A percentile compares a stretch with the other conserved stretches of the same genome.
Conservation (phyloP, 2,113 vertebrate species). For the Machaerirhynchus nigripectus region DNA sequence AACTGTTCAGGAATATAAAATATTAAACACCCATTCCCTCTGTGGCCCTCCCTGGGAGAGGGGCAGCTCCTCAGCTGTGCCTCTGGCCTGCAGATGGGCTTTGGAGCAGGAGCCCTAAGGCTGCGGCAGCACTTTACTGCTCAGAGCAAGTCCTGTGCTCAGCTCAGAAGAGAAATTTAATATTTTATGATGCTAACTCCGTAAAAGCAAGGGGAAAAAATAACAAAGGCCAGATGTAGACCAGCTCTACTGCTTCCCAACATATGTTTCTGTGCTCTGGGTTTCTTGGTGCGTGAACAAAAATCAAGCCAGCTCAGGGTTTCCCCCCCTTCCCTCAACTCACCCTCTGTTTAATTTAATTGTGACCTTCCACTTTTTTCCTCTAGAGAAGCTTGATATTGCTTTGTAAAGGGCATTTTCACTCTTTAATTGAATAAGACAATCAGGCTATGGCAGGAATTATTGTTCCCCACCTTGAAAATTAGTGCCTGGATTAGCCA, state of each 20-base stretch:
- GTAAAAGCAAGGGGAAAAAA: neutral
- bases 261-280: neutral
- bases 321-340: accelerated
- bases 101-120: neutral
- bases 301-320: neutral
- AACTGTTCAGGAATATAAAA: slow-evolving; percentile 34
- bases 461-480: slow-evolving; percentile 49
- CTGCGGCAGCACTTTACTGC: neutral
- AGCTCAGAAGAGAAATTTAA: neutral
- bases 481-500: slow-evolving; percentile 21
- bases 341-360: slow-evolving; percentile 24
- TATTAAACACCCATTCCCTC: neutral
- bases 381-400: slow-evolving; percentile 51
- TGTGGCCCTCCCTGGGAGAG: neutral
- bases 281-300: neutral
- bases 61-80: neutral
- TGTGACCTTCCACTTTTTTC: slow-evolving; percentile 48
- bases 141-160: neutral
- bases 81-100: neutral
- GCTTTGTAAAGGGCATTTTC: slow-evolving; percentile 48
- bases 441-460: slow-evolving; percentile 44
- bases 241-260: neutral
- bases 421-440: slow-evolving; percentile 56
- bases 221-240: neutral
- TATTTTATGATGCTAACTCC: slow-evolving; percentile 38